These are phyloP conservation scores for Drosophila paulistorum DNA, from an alignment of 1,140 invertebrate genomes.

Conservation along the genomic window DNA sequence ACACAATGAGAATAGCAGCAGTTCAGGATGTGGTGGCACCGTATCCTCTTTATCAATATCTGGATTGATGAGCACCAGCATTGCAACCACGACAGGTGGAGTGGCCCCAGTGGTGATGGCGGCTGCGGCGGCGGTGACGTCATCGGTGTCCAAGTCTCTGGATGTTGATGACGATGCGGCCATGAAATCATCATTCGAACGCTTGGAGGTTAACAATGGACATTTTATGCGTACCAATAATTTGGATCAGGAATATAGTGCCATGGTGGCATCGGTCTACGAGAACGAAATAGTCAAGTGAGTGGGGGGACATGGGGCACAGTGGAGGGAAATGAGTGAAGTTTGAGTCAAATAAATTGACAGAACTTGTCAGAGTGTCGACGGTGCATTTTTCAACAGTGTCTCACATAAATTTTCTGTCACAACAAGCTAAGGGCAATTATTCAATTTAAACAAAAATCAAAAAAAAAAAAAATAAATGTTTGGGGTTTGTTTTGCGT, in stretches of 20 bases:
- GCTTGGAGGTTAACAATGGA: constrained; percentile 43
- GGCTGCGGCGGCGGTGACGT: background rate
- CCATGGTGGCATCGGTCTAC: constrained; percentile 75
- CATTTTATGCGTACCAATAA: constrained; percentile 54
- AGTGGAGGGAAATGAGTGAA: background rate
- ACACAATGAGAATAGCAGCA: constrained; percentile 66
- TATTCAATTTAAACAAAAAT: constrained; percentile 71
- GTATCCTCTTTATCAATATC: constrained; percentile 52
- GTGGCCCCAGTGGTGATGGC: background rate
- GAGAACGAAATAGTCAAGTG: constrained; percentile 69
- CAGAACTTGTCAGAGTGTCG: constrained; percentile 30
- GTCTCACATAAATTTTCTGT: constrained; percentile 71
- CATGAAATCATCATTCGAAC: constrained; percentile 73
- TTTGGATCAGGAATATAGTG: constrained; percentile 75
- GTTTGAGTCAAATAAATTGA: constrained; percentile 27
- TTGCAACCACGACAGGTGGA: background rate
- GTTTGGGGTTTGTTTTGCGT: constrained; percentile 17
- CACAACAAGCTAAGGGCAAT: constrained; percentile 54
- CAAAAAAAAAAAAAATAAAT: constrained; percentile 7
- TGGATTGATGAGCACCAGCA: constrained; percentile 45
- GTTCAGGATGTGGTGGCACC: constrained; percentile 65
- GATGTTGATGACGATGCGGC: constrained; percentile 53
- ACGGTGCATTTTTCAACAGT: constrained; percentile 52
- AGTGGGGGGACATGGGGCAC: constrained; percentile 21
- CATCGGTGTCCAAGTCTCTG: background rate